Conservation (phyloP, 2,888 invertebrate species). For the Drosophila limbata region DNA sequence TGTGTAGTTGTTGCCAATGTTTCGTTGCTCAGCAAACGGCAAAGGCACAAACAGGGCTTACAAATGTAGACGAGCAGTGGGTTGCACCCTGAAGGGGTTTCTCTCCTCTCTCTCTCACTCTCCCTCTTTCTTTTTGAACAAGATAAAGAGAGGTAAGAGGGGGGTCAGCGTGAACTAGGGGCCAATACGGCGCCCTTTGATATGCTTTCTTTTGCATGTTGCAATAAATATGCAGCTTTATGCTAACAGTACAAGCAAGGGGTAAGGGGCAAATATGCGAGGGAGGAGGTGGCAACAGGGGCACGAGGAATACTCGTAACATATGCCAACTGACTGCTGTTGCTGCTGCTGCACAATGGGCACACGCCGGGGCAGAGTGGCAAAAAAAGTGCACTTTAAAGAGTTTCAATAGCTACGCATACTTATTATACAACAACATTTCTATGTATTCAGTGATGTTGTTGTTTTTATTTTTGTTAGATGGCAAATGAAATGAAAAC, state of each 20-base stretch:
- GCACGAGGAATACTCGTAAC: conserved; percentile 40
- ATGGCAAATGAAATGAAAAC: conserved; percentile 13
- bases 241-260: conserved; percentile 39
- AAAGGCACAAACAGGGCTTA: conserved; percentile 59
- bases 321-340: conserved; percentile 56
- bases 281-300: too few relatives aligned
- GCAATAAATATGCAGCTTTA: conserved; percentile 82
- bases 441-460: not conserved
- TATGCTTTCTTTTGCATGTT: conserved; percentile 78
- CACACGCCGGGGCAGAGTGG: conserved; percentile 18
- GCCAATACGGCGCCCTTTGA: conserved; percentile 67
- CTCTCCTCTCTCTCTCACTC: not conserved
- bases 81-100: conserved; percentile 26
- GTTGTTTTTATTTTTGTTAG: not conserved
- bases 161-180: conserved; percentile 41
- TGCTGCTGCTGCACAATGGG: conserved; percentile 21
- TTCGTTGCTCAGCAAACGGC: conserved; percentile 45
- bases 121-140: not conserved
- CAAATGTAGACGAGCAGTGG: conserved; percentile 44
- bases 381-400: conserved; percentile 38
- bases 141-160: not conserved
- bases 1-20: conserved; percentile 42
- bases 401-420: conserved; percentile 18
- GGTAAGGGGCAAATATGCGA: not conserved
- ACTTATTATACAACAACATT: conserved; percentile 12